These are phyloP conservation scores for Cotesia glomerata DNA, from an alignment of 1,140 invertebrate species.

Conservation along the genomic window DNA sequence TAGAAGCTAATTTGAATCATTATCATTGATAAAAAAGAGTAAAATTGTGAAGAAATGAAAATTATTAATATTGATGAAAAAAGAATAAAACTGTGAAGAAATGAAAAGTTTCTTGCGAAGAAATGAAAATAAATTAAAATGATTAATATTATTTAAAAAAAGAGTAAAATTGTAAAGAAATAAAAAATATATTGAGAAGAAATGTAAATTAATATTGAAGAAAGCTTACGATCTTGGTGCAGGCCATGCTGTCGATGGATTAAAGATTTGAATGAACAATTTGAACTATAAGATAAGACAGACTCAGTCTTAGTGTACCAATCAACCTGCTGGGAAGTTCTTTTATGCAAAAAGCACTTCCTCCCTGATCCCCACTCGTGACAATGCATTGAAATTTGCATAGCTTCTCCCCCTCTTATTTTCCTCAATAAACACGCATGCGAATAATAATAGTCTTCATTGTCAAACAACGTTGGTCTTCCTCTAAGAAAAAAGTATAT, in stretches of 20 bases:
- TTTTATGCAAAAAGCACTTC: slow-evolving; percentile 46
- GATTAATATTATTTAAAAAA: too few species aligned
- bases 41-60: too few species aligned
- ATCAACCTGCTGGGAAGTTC: slow-evolving; percentile 23
- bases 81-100: too few species aligned
- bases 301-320: slow-evolving; percentile 17
- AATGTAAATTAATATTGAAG: too few species aligned
- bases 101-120: too few species aligned
- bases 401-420: not conserved
- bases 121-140: too few species aligned
- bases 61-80: too few species aligned
- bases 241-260: slow-evolving; percentile 43
- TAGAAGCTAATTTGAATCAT: too few species aligned
- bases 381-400: slow-evolving; percentile 25
- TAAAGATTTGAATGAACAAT: slow-evolving; percentile 5
- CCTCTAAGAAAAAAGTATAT: not conserved
- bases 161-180: too few species aligned
- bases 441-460: slow-evolving; percentile 35
- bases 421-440: slow-evolving; percentile 23
- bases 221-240: slow-evolving; percentile 45
- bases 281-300: slow-evolving; percentile 13
- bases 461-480: slow-evolving; percentile 13
- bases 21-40: too few species aligned
- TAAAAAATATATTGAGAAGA: too few species aligned
- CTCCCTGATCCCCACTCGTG: slow-evolving; percentile 30